phyloP scores from a whole-genome alignment of 37 sponge, comb jelly and placozoan species.

The Ephydatia muelleri region DNA sequence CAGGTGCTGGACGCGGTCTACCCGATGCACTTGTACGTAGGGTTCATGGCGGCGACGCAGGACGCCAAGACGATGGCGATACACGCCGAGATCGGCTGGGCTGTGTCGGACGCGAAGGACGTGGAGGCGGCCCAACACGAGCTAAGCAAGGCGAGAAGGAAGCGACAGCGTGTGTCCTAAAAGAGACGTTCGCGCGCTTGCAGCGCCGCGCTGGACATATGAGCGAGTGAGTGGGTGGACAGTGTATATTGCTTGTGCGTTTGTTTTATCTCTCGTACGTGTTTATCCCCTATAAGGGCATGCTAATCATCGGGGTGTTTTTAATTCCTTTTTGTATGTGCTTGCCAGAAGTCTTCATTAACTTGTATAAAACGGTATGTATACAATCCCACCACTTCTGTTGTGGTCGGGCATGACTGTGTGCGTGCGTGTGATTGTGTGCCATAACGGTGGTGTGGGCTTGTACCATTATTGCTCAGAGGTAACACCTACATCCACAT shows the following conservation, averaged over 20 bases:
- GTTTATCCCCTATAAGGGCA: neutral
- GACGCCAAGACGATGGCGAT: conserved; percentile 18
- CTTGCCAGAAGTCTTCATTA: neutral
- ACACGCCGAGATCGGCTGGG: conserved; percentile 25
- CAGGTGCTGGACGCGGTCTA: neutral
- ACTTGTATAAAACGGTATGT: neutral
- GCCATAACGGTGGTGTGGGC: no score
- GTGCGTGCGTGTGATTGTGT: neutral
- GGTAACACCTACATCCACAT: no score
- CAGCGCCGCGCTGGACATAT: neutral
- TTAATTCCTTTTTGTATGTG: neutral
- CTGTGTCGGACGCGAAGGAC: conserved; percentile 3
- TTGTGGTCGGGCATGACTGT: no score
- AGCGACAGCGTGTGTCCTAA: neutral
- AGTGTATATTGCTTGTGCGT: neutral
- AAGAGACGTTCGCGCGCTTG: no score
- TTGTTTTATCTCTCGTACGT: neutral
- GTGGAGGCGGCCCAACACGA: neutral
- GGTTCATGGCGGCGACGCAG: conserved; percentile 30
- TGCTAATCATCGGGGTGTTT: no score
- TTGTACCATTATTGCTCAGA: no score
- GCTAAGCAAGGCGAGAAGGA: neutral
- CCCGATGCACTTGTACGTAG: conserved; percentile 24
- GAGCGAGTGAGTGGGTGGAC: neutral
- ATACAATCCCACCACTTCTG: no score